Percentiles rank a stretch among this genome's conserved stretches.
Conservation (phyloP, 2,888 invertebrate species). For the Hydraecia micacea region DNA sequence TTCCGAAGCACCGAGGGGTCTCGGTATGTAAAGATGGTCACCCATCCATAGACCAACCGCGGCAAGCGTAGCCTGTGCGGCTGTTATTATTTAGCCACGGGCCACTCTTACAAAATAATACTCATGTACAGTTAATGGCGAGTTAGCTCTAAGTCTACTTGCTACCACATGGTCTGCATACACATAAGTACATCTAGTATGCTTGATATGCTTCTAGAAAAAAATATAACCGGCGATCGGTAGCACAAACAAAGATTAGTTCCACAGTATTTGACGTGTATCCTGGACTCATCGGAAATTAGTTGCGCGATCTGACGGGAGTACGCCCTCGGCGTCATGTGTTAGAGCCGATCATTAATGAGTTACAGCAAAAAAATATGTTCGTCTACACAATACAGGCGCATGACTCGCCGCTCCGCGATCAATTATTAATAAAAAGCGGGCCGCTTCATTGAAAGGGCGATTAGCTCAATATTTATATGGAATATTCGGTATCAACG, state of each 20-base stretch:
- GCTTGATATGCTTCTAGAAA: slow-evolving; percentile 7
- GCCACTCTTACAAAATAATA: not conserved
- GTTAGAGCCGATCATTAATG: slow-evolving; percentile 83
- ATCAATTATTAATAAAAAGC: slow-evolving; percentile 91
- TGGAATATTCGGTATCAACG: slow-evolving; percentile 91
- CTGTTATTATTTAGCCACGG: too few relatives aligned
- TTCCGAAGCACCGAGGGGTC: too few relatives aligned
- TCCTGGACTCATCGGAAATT: slow-evolving; percentile 82
- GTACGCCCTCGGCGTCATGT: slow-evolving; percentile 83
- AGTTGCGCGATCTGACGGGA: slow-evolving; percentile 79
- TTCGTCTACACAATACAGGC: slow-evolving; percentile 87
- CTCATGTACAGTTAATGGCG: not conserved
- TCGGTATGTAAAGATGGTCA: too few relatives aligned
- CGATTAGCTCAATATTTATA: slow-evolving; percentile 91
- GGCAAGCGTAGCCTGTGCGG: too few relatives aligned
- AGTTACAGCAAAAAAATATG: slow-evolving; percentile 88
- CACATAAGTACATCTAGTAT: not conserved
- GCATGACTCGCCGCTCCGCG: slow-evolving; percentile 89
- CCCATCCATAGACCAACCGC: too few relatives aligned
- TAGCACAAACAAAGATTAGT: slow-evolving; percentile 84
- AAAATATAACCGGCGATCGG: slow-evolving; percentile 51
- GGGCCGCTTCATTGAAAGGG: slow-evolving; percentile 90
- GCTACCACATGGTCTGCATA: not conserved
- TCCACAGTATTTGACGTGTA: slow-evolving; percentile 80
- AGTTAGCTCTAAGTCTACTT: not conserved